Conservation (phyloP, 2,113 vertebrate species). For the Eolophus roseicapilla region DNA sequence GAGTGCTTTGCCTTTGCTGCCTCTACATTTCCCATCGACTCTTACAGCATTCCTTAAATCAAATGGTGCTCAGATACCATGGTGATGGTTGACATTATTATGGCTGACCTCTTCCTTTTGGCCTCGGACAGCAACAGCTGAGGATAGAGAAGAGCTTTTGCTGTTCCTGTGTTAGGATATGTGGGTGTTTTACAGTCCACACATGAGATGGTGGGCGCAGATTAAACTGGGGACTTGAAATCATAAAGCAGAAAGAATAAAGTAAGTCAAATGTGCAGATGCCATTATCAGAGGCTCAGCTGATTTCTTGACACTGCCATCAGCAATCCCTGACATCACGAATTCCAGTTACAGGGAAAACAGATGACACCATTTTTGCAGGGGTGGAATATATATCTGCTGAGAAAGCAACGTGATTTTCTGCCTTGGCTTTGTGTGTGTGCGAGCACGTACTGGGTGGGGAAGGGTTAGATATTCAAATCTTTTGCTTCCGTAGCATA, state of each 20-base stretch:
- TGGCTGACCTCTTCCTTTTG: constrained; percentile 60
- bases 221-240: constrained; percentile 21
- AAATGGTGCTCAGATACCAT: constrained; percentile 62
- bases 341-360: constrained; percentile 21
- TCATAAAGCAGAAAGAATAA: background rate
- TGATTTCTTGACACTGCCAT: constrained; percentile 51
- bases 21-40: constrained; percentile 46
- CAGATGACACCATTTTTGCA: constrained; percentile 21
- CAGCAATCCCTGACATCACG: constrained; percentile 15
- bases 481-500: background rate
- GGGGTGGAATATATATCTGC: constrained; percentile 41
- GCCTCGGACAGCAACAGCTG: constrained; percentile 31
- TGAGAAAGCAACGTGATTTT: constrained; percentile 42
- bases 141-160: constrained; percentile 1
- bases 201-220: background rate
- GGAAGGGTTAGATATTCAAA: background rate
- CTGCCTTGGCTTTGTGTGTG: constrained; percentile 22
- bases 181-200: background rate
- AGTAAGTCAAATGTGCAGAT: background rate
- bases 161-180: background rate
- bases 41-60: constrained; percentile 61
- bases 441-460: background rate
- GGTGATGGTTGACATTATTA: constrained; percentile 69
- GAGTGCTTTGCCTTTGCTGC: constrained; percentile 49
- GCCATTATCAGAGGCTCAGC: constrained; percentile 17